A percentile compares a stretch with the other conserved stretches of the same genome.
These are phyloP conservation scores for Onchidella celtica DNA, from an alignment of 2,888 invertebrate genomes.

Conservation along the genomic window DNA sequence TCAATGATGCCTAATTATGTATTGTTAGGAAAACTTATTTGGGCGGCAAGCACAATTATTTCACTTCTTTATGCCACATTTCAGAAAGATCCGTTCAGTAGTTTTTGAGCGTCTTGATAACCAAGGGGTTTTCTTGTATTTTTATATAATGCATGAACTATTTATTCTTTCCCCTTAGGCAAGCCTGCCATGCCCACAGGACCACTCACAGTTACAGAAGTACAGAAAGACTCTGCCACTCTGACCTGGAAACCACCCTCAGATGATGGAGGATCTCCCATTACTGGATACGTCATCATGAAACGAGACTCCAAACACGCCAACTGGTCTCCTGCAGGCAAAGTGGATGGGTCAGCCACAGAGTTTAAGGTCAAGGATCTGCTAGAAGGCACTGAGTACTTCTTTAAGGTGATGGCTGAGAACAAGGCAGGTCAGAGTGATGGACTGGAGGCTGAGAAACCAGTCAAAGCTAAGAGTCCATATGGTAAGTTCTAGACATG, in stretches of 20 bases:
- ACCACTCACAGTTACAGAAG: constrained; percentile 59
- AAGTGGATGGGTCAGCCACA: constrained; percentile 53
- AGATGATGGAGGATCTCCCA: constrained; percentile 69
- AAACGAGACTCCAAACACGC: constrained; percentile 56
- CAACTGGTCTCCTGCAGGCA: constrained; percentile 58
- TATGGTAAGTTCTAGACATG: constrained; percentile 85
- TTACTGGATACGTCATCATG: constrained; percentile 69
- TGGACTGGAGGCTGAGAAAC: constrained; percentile 60
- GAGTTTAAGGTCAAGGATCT: constrained; percentile 57
- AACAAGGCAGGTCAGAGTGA: constrained; percentile 93
- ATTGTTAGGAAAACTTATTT: too few species aligned
- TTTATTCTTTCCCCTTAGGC: constrained; percentile 50
- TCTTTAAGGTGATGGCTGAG: constrained; percentile 75
- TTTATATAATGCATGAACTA: too few species aligned
- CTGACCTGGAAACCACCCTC: constrained; percentile 76
- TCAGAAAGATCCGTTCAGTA: too few species aligned
- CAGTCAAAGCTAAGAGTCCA: constrained; percentile 86
- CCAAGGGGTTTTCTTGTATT: too few species aligned
- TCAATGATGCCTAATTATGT: too few species aligned
- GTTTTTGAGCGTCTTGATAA: too few species aligned
- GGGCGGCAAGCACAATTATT: too few species aligned
- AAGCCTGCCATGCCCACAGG: constrained; percentile 70
- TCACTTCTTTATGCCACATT: too few species aligned
- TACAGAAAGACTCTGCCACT: constrained; percentile 58
- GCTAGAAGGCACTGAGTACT: constrained; percentile 65